Percentiles rank a stretch among this genome's conserved stretches.
These are phyloP conservation scores for Falco biarmicus DNA, from an alignment of 2,797 vertebrate species.

Conservation along the genomic window DNA sequence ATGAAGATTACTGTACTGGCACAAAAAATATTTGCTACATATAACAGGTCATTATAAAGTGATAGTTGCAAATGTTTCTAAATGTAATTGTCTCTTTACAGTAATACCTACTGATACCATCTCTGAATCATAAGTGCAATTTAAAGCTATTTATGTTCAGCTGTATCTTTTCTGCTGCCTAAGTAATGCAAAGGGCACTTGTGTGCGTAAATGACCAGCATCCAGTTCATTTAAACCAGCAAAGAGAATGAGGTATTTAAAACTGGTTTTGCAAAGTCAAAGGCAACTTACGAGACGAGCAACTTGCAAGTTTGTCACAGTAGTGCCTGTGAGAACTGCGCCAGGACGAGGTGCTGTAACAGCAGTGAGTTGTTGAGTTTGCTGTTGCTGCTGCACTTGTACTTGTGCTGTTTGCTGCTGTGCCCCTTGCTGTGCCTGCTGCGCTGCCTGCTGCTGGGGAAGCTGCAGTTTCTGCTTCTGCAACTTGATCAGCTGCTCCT, in stretches of 20 bases:
- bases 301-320: conserved; percentile 89
- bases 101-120: not conserved
- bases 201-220: not conserved
- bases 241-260: not conserved
- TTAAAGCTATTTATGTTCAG: not conserved
- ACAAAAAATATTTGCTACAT: not conserved
- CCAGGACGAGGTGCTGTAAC: conserved; percentile 87
- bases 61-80: not conserved
- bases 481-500: conserved; percentile 90
- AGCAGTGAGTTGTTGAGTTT: conserved; percentile 87
- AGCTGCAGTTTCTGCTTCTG: conserved; percentile 94
- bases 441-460: conserved; percentile 81
- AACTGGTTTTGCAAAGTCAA: not conserved
- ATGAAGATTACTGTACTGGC: conserved; percentile 56
- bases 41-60: not conserved
- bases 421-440: conserved; percentile 76
- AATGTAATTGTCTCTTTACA: not conserved
- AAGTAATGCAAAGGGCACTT: not conserved
- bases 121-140: not conserved
- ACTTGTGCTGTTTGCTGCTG: conserved; percentile 79
- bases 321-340: conserved; percentile 85
- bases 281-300: conserved; percentile 89
- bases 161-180: not conserved
- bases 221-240: not conserved
- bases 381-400: conserved; percentile 84